Percentiles rank a stretch among this genome's conserved stretches.
phyloP scores from a whole-genome alignment of 2,113 vertebrate species.

The Collichthys lucidus region DNA sequence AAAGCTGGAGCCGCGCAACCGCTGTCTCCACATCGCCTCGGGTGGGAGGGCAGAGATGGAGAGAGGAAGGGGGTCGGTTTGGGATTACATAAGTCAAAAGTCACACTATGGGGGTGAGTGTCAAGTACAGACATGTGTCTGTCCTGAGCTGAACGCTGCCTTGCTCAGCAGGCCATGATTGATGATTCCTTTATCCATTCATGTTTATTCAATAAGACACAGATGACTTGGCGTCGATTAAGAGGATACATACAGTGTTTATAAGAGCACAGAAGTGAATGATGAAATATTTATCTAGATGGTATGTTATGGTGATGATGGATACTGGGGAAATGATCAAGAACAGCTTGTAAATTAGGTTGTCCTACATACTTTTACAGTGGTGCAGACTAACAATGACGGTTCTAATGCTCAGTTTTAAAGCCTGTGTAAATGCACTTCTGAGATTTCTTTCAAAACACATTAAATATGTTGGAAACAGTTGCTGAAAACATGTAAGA shows the following conservation, averaged over 20 bases:
- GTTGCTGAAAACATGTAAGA: no score
- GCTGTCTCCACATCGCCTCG: constrained; percentile 31
- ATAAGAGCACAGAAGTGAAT: background rate
- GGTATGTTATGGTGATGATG: background rate
- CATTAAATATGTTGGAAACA: no score
- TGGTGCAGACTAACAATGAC: no score
- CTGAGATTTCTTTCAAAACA: no score
- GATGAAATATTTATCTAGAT: constrained; percentile 11
- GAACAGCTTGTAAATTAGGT: no score
- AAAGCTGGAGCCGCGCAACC: constrained; percentile 28
- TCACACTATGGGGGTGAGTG: constrained; percentile 15
- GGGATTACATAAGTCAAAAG: constrained; percentile 55
- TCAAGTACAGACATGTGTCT: constrained; percentile 16
- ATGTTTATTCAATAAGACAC: background rate
- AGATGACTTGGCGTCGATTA: background rate
- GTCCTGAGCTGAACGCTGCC: constrained; percentile 13
- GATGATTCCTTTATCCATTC: background rate
- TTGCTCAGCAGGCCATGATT: constrained; percentile 11
- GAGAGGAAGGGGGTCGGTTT: background rate
- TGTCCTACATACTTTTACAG: background rate
- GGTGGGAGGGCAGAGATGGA: background rate
- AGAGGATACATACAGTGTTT: background rate
- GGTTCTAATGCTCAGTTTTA: background rate
- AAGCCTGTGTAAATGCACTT: no score
- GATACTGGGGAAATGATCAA: background rate